Evolutionary conservation across 2,888 invertebrate genomes (phyloP).

Genomic region (Drosophila hamatofila): DNA sequence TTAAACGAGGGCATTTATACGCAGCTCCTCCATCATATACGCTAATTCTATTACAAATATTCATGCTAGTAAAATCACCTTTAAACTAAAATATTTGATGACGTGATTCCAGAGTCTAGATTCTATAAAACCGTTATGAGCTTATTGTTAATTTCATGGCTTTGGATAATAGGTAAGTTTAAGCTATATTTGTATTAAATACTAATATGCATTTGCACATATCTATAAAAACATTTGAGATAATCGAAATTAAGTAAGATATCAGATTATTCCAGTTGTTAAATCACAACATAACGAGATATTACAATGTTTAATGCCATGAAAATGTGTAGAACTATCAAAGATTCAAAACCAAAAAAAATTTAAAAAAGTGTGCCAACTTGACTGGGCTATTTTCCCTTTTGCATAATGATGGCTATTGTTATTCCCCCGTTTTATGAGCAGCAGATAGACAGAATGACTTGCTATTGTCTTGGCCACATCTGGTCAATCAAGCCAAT

Average conservation of each 20-base stretch:
- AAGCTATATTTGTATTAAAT: no score
- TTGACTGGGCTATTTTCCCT: constrained; percentile 1
- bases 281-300: no score
- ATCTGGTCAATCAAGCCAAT: background rate
- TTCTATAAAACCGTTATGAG: constrained; percentile 10
- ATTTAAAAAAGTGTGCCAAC: background rate
- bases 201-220: no score
- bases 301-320: background rate
- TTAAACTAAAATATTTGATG: background rate
- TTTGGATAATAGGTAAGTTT: background rate
- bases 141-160: background rate
- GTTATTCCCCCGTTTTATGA: constrained; percentile 16
- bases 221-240: no score
- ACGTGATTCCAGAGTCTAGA: background rate
- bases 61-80: background rate
- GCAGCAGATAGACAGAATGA: background rate
- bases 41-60: constrained; percentile 6
- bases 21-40: background rate
- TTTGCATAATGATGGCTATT: constrained; percentile 11
- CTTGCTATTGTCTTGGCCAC: background rate
- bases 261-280: no score
- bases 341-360: no score
- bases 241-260: background rate
- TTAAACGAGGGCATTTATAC: constrained; percentile 2
- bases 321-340: background rate